Conservation (phyloP, 2,113 vertebrate genomes). For the Pseudorhombus dupliciocellatus region DNA sequence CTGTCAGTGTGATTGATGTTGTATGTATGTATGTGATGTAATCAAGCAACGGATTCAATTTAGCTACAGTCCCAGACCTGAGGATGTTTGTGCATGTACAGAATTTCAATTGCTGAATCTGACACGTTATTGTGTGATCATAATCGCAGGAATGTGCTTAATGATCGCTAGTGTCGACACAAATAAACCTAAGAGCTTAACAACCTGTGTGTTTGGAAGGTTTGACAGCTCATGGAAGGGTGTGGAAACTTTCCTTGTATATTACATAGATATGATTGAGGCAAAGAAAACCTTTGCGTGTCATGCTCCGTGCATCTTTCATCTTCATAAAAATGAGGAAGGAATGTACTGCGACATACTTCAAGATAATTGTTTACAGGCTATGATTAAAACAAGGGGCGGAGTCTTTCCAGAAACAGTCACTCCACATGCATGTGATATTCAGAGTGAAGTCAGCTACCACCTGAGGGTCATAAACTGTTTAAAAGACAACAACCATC, state of each 20-base stretch:
- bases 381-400: too few species aligned
- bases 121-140: not conserved
- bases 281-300: not conserved
- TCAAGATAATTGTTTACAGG: not conserved
- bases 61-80: not conserved
- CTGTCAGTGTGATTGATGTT: too few species aligned
- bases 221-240: not conserved
- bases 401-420: not conserved
- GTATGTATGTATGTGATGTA: not conserved
- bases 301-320: not conserved
- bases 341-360: not conserved
- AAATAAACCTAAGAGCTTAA: not conserved
- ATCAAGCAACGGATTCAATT: not conserved
- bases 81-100: not conserved
- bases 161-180: not conserved
- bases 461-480: not conserved
- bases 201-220: not conserved
- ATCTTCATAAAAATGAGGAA: not conserved
- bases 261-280: not conserved
- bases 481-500: conserved; percentile 28
- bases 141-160: not conserved
- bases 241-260: not conserved
- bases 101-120: not conserved
- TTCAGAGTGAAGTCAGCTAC: conserved; percentile 5
- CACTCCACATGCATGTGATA: conserved; percentile 43